Percentiles rank a stretch among this genome's conserved stretches.
Conservation (phyloP, 2,888 invertebrate genomes). For the Omphaloscelis lunosa region DNA sequence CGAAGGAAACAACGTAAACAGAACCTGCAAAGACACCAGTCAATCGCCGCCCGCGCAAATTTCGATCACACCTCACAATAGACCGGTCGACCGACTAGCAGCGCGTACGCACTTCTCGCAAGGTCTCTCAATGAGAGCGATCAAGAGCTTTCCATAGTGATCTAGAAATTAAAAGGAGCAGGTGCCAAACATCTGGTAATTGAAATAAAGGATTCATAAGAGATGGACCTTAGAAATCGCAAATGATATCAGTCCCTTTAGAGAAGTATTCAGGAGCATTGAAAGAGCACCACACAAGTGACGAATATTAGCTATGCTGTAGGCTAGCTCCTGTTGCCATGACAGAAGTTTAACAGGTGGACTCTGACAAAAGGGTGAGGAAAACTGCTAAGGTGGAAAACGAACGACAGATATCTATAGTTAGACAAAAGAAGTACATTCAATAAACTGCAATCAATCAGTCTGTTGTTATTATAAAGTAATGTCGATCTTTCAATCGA, state of each 20-base stretch:
- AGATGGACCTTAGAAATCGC: not conserved
- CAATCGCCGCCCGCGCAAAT: constrained; percentile 33
- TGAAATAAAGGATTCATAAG: not conserved
- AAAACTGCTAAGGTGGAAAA: not conserved
- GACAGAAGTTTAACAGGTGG: no score
- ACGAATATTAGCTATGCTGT: no score
- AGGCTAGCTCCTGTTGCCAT: not conserved
- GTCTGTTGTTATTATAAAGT: not conserved
- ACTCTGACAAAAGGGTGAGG: not conserved
- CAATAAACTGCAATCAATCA: not conserved
- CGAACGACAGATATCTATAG: not conserved
- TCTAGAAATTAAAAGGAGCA: constrained; percentile 21
- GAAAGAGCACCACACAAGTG: no score
- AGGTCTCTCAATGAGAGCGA: constrained; percentile 46
- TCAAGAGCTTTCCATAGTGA: constrained; percentile 26
- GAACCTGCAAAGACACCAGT: not conserved
- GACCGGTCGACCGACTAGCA: constrained; percentile 49
- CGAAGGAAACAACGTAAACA: no score
- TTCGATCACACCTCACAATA: constrained; percentile 46
- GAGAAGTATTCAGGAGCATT: not conserved
- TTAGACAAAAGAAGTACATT: constrained; percentile 1
- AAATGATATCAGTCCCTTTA: not conserved
- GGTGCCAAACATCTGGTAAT: not conserved
- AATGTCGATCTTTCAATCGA: constrained; percentile 16
- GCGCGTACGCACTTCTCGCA: constrained; percentile 54